A percentile compares a stretch with the other conserved stretches of the same genome.
Conservation (phyloP, 2,888 invertebrate species). For the Cordilura impudica region DNA sequence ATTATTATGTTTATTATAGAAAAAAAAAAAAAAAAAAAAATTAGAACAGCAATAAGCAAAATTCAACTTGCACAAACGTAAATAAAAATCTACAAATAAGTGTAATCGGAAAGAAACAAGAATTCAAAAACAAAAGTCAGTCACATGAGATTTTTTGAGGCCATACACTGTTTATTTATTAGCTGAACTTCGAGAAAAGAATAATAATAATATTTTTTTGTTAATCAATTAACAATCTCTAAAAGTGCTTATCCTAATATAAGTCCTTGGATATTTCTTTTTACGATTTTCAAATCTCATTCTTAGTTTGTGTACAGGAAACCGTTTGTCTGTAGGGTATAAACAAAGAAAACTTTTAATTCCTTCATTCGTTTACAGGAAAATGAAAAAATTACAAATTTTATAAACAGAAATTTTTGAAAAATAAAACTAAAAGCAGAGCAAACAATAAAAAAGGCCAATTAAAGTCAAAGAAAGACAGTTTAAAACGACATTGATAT, state of each 20-base stretch:
- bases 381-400: slow-evolving; percentile 25
- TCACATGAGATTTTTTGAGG: neutral
- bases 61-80: slow-evolving; percentile 46
- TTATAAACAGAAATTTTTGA: neutral
- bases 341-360: neutral
- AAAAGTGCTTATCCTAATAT: too few species aligned
- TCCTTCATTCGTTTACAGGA: neutral
- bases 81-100: slow-evolving; percentile 50
- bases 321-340: neutral
- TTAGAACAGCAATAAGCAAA: slow-evolving; percentile 23
- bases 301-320: too few species aligned
- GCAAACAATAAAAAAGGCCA: slow-evolving; percentile 30
- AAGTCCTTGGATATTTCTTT: too few species aligned
- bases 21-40: slow-evolving; percentile 15
- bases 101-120: slow-evolving; percentile 10
- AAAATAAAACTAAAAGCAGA: neutral
- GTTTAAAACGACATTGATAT: slow-evolving; percentile 45
- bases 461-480: slow-evolving; percentile 60
- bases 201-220: too few species aligned
- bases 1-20: slow-evolving; percentile 57
- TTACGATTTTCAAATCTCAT: too few species aligned
- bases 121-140: slow-evolving; percentile 27
- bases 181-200: too few species aligned
- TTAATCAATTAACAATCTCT: too few species aligned
- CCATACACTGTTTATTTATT: too few species aligned